A percentile compares a stretch with the other conserved stretches of the same genome.
phyloP scores from a whole-genome alignment of 2,113 vertebrate genomes.

The Phodopus roborovskii region DNA sequence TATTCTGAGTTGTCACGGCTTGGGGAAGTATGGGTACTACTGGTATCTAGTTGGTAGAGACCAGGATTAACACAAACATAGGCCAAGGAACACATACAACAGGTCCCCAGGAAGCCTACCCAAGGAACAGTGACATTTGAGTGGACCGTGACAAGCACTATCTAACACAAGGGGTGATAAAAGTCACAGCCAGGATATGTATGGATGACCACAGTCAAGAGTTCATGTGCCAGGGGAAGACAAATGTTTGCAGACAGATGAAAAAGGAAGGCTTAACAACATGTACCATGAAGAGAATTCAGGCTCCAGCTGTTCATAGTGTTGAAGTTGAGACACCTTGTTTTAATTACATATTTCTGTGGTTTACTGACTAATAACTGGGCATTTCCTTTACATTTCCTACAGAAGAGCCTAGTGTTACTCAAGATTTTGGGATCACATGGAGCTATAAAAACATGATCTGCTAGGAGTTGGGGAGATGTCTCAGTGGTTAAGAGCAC shows the following conservation, averaged over 20 bases:
- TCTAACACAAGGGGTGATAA: background rate
- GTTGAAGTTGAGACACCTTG: background rate
- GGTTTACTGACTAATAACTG: background rate
- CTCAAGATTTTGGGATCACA: background rate
- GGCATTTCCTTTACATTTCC: slow-evolving; percentile 1
- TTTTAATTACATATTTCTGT: background rate
- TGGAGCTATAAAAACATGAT: background rate
- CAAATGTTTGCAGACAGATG: background rate
- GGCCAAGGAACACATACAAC: background rate
- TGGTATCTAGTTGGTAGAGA: background rate
- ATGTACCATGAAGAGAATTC: background rate
- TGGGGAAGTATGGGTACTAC: too few relatives aligned
- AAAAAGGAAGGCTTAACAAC: background rate
- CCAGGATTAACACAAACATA: too few relatives aligned
- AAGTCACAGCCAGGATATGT: background rate
- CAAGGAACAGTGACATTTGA: background rate
- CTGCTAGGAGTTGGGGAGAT: background rate
- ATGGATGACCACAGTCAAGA: background rate
- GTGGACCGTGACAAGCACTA: background rate
- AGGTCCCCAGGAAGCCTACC: background rate
- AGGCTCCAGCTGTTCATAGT: too few relatives aligned
- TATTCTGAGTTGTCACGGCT: background rate
- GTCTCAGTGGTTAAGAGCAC: too few relatives aligned
- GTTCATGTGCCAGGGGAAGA: background rate
- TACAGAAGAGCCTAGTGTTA: background rate